These are phyloP conservation scores for Danionella dracula DNA, from an alignment of 2,797 vertebrate genomes.

Conservation along the genomic window DNA sequence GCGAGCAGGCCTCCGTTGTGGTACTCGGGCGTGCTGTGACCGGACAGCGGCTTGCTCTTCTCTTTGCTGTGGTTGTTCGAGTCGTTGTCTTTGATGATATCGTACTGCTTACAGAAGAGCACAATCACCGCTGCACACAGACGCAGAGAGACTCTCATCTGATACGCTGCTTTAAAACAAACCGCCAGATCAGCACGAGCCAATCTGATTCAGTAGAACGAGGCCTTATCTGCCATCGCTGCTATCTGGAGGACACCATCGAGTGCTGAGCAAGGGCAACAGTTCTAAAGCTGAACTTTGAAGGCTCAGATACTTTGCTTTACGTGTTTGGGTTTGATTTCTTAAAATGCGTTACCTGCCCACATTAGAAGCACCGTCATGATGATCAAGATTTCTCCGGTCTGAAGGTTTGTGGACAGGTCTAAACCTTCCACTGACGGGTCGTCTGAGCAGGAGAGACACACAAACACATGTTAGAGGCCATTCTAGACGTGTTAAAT, in stretches of 20 bases:
- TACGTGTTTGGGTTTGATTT: too few relatives aligned
- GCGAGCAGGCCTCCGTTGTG: slow-evolving; percentile 75
- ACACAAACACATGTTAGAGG: not conserved
- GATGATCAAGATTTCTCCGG: slow-evolving; percentile 91
- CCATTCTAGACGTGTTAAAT: too few relatives aligned
- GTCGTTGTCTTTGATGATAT: slow-evolving; percentile 97
- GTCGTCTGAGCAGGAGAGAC: slow-evolving; percentile 72
- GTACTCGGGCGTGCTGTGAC: slow-evolving; percentile 75
- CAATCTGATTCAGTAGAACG: slow-evolving; percentile 9
- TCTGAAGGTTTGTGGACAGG: slow-evolving; percentile 83
- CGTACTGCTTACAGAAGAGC: slow-evolving; percentile 95
- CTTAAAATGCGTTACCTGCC: slow-evolving; percentile 77
- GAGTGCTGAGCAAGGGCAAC: not conserved
- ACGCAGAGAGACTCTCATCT: not conserved
- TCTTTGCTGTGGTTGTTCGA: slow-evolving; percentile 84
- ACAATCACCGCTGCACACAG: slow-evolving; percentile 83
- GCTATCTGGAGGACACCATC: not conserved
- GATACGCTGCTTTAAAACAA: not conserved
- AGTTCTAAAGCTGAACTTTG: not conserved
- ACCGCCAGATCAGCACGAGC: too few relatives aligned
- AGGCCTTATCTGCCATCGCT: not conserved
- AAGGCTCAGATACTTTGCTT: too few relatives aligned
- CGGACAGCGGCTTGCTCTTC: slow-evolving; percentile 84
- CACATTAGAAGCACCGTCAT: slow-evolving; percentile 94
- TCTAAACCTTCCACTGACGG: slow-evolving; percentile 91